Evolutionary conservation across 1,140 invertebrate species (phyloP).

Genomic region (Aphidius gifuensis): DNA sequence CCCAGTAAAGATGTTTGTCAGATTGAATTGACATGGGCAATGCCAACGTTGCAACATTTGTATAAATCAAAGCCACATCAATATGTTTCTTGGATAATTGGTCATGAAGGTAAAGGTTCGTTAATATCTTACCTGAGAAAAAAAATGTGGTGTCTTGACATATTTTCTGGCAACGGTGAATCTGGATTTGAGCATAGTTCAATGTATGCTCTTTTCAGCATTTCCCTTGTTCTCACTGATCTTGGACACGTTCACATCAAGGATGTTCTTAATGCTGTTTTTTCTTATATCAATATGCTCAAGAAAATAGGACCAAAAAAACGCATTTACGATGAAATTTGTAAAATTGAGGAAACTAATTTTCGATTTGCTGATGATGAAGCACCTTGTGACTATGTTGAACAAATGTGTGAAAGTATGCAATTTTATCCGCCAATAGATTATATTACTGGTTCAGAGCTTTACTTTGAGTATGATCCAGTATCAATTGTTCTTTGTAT

Average conservation of each 20-base stretch:
- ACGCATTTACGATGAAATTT: conserved; percentile 72
- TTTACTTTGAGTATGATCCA: conserved; percentile 79
- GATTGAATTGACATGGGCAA: conserved; percentile 75
- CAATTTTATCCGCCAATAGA: conserved; percentile 74
- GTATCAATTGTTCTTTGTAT: conserved; percentile 67
- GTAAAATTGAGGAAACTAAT: conserved; percentile 65
- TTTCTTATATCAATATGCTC: conserved; percentile 73
- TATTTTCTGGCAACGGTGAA: conserved; percentile 71
- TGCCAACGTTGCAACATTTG: conserved; percentile 70
- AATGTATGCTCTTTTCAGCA: conserved; percentile 70
- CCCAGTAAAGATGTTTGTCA: conserved; percentile 72
- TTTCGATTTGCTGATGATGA: conserved; percentile 69
- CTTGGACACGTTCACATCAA: conserved; percentile 71
- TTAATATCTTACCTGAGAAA: conserved; percentile 78
- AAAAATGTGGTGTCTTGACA: conserved; percentile 81
- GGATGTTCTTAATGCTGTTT: conserved; percentile 67
- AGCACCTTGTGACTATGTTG: conserved; percentile 73
- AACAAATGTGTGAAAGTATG: conserved; percentile 74
- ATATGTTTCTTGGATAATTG: conserved; percentile 79
- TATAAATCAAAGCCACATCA: conserved; percentile 77
- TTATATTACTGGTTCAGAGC: conserved; percentile 71
- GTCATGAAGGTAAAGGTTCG: conserved; percentile 86
- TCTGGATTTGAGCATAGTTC: conserved; percentile 74
- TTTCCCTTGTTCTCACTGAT: conserved; percentile 75
- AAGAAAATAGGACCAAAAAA: conserved; percentile 61